Percentiles rank a stretch among this genome's conserved stretches.
Conservation (phyloP, 1,140 invertebrate genomes). For the Lepidurus packardi region DNA sequence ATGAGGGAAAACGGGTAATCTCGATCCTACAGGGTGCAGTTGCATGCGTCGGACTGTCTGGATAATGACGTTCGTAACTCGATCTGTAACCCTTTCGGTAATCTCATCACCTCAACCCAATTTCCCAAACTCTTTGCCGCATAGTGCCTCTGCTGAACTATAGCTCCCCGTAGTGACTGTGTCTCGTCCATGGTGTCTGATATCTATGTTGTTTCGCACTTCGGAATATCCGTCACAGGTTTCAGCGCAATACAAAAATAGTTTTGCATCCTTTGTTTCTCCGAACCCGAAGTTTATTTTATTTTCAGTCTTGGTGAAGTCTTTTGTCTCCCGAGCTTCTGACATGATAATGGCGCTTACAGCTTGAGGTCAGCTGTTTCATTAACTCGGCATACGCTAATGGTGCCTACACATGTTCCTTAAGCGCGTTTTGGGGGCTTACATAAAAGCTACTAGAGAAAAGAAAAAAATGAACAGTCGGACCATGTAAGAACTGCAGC, state of each 20-base stretch:
- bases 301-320: too few relatives aligned
- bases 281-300: neutral
- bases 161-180: neutral
- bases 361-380: neutral
- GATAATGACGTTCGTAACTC: slow-evolving; percentile 13
- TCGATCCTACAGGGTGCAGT: neutral
- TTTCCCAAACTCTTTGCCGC: slow-evolving; percentile 2
- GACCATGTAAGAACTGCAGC: neutral
- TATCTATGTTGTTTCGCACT: neutral
- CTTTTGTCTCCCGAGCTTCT: too few relatives aligned
- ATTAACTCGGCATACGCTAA: neutral
- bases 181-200: too few relatives aligned
- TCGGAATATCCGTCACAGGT: neutral
- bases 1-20: neutral
- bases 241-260: neutral
- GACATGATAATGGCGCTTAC: too few relatives aligned
- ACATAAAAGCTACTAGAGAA: neutral
- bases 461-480: neutral
- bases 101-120: slow-evolving; percentile 19
- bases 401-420: neutral
- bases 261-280: neutral
- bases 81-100: slow-evolving; percentile 4
- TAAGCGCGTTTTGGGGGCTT: neutral
- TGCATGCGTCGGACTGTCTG: neutral
- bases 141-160: neutral